Conservation (phyloP, 2,797 vertebrate species). For the Enteromius fasciolatus region DNA sequence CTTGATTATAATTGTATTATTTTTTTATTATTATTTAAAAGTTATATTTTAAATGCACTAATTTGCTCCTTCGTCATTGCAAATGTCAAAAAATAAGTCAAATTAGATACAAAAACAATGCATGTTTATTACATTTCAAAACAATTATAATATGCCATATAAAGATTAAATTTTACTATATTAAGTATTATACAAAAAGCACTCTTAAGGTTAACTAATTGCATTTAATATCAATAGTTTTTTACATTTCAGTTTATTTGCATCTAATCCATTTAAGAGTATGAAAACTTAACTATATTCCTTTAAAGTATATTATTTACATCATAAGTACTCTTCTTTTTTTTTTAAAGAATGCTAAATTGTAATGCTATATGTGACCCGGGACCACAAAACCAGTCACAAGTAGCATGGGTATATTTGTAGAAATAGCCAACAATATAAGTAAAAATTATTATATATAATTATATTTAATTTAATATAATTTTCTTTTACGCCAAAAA, state of each 20-base stretch:
- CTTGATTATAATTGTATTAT: neutral
- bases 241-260: neutral
- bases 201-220: neutral
- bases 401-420: neutral
- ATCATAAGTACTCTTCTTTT: neutral
- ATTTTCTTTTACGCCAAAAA: neutral
- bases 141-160: neutral
- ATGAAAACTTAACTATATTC: neutral
- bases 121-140: neutral
- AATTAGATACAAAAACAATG: neutral
- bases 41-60: neutral
- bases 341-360: too few relatives aligned
- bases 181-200: neutral
- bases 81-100: neutral
- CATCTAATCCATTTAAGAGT: neutral
- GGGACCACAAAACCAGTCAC: neutral
- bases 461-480: too few relatives aligned
- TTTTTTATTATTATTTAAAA: neutral
- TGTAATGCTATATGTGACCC: neutral
- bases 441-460: too few relatives aligned
- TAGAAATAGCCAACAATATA: neutral
- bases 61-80: neutral
- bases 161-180: neutral
- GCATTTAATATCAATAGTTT: neutral
- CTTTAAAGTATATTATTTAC: neutral